Conservation (phyloP, 2,888 invertebrate genomes). For the Leuctra nigra region DNA sequence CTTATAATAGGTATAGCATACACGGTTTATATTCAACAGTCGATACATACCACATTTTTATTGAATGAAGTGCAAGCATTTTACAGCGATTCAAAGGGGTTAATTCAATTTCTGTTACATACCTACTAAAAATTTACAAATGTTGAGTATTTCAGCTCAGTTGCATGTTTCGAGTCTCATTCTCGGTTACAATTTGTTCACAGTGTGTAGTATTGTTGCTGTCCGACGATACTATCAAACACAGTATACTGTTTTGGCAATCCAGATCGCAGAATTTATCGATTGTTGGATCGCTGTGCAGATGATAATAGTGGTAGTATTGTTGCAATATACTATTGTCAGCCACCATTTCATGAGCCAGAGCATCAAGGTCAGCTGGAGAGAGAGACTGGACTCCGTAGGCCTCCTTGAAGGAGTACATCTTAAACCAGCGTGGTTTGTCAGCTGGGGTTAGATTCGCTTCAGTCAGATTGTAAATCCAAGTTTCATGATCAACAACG, state of each 20-base stretch:
- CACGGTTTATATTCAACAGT: no score
- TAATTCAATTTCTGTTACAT: no score
- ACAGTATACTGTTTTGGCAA: slow-evolving; percentile 48
- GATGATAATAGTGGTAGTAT: slow-evolving; percentile 44
- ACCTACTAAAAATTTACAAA: no score
- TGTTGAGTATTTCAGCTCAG: no score
- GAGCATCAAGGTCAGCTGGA: slow-evolving; percentile 52
- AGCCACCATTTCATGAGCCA: slow-evolving; percentile 36
- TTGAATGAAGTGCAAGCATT: no score
- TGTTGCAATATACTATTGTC: not conserved
- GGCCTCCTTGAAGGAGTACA: slow-evolving; percentile 64
- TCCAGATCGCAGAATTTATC: slow-evolving; percentile 39
- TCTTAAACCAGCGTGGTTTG: slow-evolving; percentile 62
- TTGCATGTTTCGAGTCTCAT: no score
- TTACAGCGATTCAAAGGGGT: no score
- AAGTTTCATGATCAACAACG: slow-evolving; percentile 61
- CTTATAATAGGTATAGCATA: no score
- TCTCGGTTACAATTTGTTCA: no score
- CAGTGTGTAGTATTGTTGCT: slow-evolving; percentile 44
- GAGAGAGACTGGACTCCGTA: slow-evolving; percentile 56
- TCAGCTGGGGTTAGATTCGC: slow-evolving; percentile 55
- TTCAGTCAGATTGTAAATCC: slow-evolving; percentile 67
- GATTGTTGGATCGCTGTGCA: slow-evolving; percentile 47
- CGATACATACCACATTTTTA: no score
- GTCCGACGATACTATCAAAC: slow-evolving; percentile 50